Percentiles rank a stretch among this genome's conserved stretches.
phyloP scores from a whole-genome alignment of 2,113 vertebrate species.

The Xiphias gladius region DNA sequence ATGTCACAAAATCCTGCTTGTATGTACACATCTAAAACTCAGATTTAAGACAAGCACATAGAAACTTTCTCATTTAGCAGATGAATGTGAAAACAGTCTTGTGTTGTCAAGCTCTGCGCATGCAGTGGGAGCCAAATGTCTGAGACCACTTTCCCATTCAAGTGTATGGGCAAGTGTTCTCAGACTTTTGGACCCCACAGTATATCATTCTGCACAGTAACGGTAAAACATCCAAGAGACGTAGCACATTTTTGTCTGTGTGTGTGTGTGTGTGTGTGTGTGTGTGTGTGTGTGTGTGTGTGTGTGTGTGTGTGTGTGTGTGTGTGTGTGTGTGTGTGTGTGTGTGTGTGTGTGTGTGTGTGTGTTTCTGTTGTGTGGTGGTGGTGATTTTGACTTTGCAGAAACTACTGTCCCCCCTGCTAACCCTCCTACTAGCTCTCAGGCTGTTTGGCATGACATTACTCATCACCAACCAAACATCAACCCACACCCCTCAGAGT shows the following conservation, averaged over 20 bases:
- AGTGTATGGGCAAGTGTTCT: too few relatives aligned
- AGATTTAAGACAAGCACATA: too few relatives aligned
- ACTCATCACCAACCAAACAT: slow-evolving; percentile 32
- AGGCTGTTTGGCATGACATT: slow-evolving; percentile 47
- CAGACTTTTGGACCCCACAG: too few relatives aligned
- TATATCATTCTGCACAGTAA: neutral
- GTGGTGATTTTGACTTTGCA: slow-evolving; percentile 3
- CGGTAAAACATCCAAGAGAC: neutral
- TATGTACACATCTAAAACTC: too few relatives aligned
- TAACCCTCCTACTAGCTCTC: slow-evolving; percentile 12
- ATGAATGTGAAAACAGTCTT: neutral
- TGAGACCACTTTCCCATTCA: too few relatives aligned
- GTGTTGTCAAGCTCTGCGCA: neutral
- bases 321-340: too few relatives aligned
- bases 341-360: too few relatives aligned
- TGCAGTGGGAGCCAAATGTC: too few relatives aligned
- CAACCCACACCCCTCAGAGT: slow-evolving; percentile 15
- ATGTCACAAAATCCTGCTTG: neutral
- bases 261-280: too few relatives aligned
- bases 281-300: too few relatives aligned
- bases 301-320: neutral
- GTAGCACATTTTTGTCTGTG: too few relatives aligned
- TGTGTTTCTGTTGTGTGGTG: neutral
- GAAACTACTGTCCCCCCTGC: neutral
- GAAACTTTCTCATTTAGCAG: neutral